Evolutionary conservation across 2,113 vertebrate species (phyloP).

Genomic region (Scopus umbretta): DNA sequence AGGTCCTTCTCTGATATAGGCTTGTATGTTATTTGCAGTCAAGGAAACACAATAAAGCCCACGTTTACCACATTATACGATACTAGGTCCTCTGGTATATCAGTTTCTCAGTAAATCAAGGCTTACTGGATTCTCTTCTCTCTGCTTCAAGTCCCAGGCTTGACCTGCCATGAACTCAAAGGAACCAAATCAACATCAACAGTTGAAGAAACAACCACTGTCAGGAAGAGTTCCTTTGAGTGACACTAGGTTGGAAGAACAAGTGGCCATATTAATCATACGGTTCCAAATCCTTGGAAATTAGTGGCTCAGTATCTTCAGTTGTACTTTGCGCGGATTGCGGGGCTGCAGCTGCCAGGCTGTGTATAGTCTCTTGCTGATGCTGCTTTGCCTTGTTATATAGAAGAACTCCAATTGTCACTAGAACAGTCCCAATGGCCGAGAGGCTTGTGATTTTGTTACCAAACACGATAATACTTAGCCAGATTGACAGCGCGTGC

Average conservation of each 20-base stretch:
- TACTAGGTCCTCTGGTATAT: neutral
- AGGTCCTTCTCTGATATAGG: neutral
- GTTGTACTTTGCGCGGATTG: accelerated
- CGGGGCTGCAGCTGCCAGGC: conserved; percentile 38
- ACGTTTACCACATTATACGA: neutral
- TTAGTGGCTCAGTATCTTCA: conserved; percentile 44
- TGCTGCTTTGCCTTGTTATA: conserved; percentile 90
- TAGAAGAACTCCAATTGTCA: conserved; percentile 85
- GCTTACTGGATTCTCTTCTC: neutral
- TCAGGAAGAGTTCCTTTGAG: neutral
- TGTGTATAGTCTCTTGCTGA: conserved; percentile 78
- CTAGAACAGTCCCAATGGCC: conserved; percentile 81
- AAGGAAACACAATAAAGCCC: neutral
- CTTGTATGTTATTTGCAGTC: neutral
- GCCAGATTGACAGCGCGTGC: conserved; percentile 93
- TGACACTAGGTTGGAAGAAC: neutral
- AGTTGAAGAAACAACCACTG: neutral
- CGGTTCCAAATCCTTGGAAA: conserved; percentile 42
- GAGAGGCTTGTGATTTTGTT: conserved; percentile 89
- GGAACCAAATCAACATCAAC: neutral
- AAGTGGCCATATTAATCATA: neutral
- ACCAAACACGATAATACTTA: conserved; percentile 92
- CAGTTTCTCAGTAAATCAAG: neutral
- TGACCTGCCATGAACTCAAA: neutral
- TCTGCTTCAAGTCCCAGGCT: neutral